phyloP scores from a whole-genome alignment of 2,113 vertebrate genomes.

The Rhipidura dahli region DNA sequence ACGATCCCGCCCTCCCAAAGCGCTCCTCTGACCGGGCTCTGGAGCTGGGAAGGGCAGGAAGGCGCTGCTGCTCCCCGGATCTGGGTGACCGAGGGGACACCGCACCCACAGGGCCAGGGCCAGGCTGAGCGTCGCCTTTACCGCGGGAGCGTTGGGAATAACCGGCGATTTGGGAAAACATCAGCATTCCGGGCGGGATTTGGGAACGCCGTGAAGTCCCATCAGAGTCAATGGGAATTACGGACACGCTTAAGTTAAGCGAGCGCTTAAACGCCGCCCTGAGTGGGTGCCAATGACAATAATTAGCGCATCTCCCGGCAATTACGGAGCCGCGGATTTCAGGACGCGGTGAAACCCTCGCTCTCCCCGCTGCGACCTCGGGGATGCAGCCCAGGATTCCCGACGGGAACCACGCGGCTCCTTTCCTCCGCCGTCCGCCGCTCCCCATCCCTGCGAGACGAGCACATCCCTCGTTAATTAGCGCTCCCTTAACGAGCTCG shows the following conservation, averaged over 20 bases:
- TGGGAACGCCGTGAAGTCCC: not conserved
- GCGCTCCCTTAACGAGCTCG: not conserved
- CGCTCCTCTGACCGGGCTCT: not conserved
- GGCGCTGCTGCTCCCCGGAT: fast-evolving
- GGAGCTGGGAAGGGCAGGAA: not conserved
- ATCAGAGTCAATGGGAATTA: not conserved
- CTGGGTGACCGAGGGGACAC: fast-evolving
- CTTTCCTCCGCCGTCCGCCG: not conserved
- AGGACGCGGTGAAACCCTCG: not conserved
- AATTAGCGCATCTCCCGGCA: not conserved
- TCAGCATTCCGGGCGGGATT: not conserved
- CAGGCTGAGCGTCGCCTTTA: fast-evolving
- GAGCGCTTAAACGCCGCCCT: fast-evolving
- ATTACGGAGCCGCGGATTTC: fast-evolving
- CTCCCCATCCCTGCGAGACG: not conserved
- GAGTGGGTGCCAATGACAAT: not conserved
- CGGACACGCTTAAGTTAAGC: not conserved
- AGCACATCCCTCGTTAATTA: not conserved
- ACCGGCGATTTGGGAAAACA: not conserved
- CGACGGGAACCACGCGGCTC: not conserved
- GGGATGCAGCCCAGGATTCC: not conserved
- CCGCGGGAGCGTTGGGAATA: not conserved
- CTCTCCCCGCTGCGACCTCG: not conserved
- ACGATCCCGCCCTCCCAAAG: not conserved
- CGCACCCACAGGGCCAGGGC: no score